Conservation (phyloP, 2,888 invertebrate genomes). For the Spisula subtruncata region DNA sequence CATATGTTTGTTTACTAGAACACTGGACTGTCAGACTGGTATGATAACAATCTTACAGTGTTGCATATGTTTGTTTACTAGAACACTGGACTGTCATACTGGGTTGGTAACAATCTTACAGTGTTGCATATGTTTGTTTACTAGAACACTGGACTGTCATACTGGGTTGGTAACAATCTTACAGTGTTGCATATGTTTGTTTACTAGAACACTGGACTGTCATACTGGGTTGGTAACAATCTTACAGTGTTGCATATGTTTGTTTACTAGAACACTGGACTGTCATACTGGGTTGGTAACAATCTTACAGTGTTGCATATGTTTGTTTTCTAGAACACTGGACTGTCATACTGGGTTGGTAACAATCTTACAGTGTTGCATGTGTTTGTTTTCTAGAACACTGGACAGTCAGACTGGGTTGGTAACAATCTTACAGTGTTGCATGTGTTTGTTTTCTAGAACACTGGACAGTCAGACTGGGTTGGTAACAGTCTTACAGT, state of each 20-base stretch:
- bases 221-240: constrained; percentile 77
- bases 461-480: constrained; percentile 81
- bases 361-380: constrained; percentile 73
- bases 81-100: constrained; percentile 82
- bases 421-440: constrained; percentile 79
- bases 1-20: constrained; percentile 65
- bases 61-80: constrained; percentile 52
- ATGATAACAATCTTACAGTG: constrained; percentile 79
- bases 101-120: constrained; percentile 79
- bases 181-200: not conserved
- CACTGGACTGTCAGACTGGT: constrained; percentile 81
- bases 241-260: constrained; percentile 66
- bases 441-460: constrained; percentile 66
- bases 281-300: constrained; percentile 80
- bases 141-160: constrained; percentile 82
- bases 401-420: constrained; percentile 81
- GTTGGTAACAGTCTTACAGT: too few relatives aligned
- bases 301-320: constrained; percentile 72
- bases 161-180: constrained; percentile 78
- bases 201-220: constrained; percentile 81
- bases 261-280: constrained; percentile 78
- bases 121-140: not conserved
- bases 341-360: constrained; percentile 81
- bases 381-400: constrained; percentile 70
- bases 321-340: constrained; percentile 76